A percentile compares a stretch with the other conserved stretches of the same genome.
Conservation (phyloP, 2,113 vertebrate species). For the Rousettus leschenaultii region DNA sequence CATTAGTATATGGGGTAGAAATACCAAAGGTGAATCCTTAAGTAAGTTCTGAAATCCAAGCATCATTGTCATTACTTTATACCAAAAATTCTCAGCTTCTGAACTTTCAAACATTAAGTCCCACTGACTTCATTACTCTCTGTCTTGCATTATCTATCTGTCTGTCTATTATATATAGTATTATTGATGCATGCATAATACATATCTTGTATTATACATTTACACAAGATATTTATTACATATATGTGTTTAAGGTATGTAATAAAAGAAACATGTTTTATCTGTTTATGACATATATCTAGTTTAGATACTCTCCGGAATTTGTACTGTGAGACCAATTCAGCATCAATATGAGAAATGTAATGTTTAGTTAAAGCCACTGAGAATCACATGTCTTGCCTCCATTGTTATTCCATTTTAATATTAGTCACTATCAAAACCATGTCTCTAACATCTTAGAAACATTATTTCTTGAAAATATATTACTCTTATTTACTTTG, state of each 20-base stretch:
- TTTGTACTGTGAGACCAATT: neutral
- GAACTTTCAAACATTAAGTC: neutral
- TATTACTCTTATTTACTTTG: neutral
- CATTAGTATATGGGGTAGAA: neutral
- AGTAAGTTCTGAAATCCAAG: neutral
- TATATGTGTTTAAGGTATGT: neutral
- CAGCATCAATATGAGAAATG: neutral
- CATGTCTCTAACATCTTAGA: neutral
- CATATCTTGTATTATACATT: neutral
- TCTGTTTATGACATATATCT: no score
- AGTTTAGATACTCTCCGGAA: neutral
- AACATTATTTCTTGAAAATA: conserved; percentile 11
- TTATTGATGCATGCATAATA: neutral
- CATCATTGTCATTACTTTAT: neutral
- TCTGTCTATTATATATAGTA: no score
- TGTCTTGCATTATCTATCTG: neutral
- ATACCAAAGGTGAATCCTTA: neutral
- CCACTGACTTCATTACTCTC: neutral
- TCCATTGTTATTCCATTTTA: neutral
- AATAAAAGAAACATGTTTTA: neutral
- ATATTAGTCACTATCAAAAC: neutral
- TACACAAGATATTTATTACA: neutral
- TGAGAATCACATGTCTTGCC: neutral
- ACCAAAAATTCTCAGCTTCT: neutral
- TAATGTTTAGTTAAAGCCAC: neutral